Base-by-base conservation (phyloP, 2,113 vertebrate species). In the Chionomys nivalis region DNA sequence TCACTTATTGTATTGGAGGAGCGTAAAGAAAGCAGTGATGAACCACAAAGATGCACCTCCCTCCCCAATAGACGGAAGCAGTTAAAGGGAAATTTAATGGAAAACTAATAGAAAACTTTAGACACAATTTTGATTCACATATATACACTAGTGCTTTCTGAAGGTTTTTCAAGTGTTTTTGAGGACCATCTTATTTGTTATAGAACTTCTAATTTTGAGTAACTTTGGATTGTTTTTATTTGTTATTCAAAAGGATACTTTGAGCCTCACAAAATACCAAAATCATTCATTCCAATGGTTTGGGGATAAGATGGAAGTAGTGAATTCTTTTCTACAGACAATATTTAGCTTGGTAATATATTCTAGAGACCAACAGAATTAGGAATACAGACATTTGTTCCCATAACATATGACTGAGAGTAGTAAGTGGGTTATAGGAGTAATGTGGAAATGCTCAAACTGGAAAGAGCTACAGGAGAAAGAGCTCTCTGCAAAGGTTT, bases 401-500 rank as follows among this genome's bases (percentile, higher is more conserved):
- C 21, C 5, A 8, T 26, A 89, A 70, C 70, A 61, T 86, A n/a
- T 65, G 17, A 61, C 4, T 65, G 31, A 72, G 70, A 49, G 10
- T 76, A 58, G 10, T 28, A 13, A 31, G 77, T 44, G 3, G 61
- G 9, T 16, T 85, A 0, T 76, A 16, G 26, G n/a, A 61, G n/a
- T 36, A 28, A 36, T 66, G 3, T 73, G 21, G 17, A 94, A 86
- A 36, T 77, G 3, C 66, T 73, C 76, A 87, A 33, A 44, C 7
- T 93, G 61, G 47, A 79, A 90, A 87, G 24, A 49, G 9, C 66
- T 88, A 85, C 13, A 19, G 24, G 33, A 90, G 36, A 82, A 47
- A 86, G 12, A 11, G 2, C 5, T 70, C 3, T 96, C 63, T 92
- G 93, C 36, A 39, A 86, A 55, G 91, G 87, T 90, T 91, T 89